Evolutionary conservation across 2,113 vertebrate genomes (phyloP), one percentile per base, ranked within the genome.

Genomic region (Chrysochloris asiatica): DNA sequence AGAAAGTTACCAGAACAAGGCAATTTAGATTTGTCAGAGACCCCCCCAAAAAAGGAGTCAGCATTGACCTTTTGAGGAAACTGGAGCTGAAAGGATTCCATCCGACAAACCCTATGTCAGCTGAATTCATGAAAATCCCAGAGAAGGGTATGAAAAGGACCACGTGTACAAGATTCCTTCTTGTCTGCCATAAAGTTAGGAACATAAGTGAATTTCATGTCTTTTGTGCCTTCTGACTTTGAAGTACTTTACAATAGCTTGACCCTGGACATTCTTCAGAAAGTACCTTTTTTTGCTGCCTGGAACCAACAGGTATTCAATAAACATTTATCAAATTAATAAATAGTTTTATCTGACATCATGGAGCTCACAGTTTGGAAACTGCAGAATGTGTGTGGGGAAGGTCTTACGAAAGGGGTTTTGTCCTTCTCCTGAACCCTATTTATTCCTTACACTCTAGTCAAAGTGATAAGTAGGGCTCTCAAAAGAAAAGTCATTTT

Each of bases 181-280:
- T 0, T 10, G 21, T 79, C 52, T 38, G 7, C 45, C 63, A 11
- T 4, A 8, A 48, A 38, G 6, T 24, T 59, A 78, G 48, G 41
- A 61, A 36, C 59, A 5, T 0, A 0, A 0, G 16, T 9, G 33
- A 16, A 14, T 26, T 30, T 83, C 8, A 0, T 13, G 9, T 47
- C 63, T 86, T 63, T 43, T 2, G 16, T 52, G 36, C 17, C 59
- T 83, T 21, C 28, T 41, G 45, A 48, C 52, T 28, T 63, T 28
- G 47, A 72, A 33, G 19, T 61, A 26, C 33, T 84, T 86, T 41
- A 13, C 22, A 24, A 52, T 5, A 63, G 41, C 43, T 93, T 76
- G 8, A n/a, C 84, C 33, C 50, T 47, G 17, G 17, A 33, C 30
- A 22, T 54, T n/a, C 61, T 83, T 43, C 28, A 24, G 21, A 45